These are phyloP conservation scores for Heteronetta atricapilla DNA, from an alignment of 2,113 vertebrate genomes.

Conservation along the genomic window DNA sequence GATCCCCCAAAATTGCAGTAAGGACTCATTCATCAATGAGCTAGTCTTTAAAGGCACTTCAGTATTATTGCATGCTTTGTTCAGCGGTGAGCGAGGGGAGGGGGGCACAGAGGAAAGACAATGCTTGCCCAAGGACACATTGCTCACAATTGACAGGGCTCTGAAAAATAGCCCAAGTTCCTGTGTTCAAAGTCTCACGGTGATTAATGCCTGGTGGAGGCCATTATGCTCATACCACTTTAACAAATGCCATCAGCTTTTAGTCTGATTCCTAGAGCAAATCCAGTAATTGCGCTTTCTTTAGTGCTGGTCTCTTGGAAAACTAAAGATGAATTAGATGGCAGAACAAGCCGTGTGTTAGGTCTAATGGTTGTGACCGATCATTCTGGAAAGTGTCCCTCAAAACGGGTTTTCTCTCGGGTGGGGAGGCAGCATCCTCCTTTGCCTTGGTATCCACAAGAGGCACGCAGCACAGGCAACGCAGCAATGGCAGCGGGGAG, in stretches of 20 bases:
- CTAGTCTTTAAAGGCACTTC: not conserved
- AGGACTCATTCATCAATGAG: not conserved
- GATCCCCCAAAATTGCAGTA: not conserved
- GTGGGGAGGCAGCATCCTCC: not conserved
- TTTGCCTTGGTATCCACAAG: not conserved
- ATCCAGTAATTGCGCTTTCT: not conserved
- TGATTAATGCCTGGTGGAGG: not conserved
- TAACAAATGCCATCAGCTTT: not conserved
- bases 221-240: not conserved
- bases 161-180: not conserved
- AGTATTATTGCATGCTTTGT: not conserved
- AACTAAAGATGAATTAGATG: not conserved
- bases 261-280: not conserved
- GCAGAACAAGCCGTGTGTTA: not conserved
- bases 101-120: not conserved
- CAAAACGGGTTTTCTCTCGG: not conserved
- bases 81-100: not conserved
- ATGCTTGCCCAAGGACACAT: not conserved
- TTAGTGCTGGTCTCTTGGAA: not conserved
- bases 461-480: rapidly evolving
- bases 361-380: not conserved
- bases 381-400: not conserved
- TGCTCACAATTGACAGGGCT: not conserved
- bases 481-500: not conserved
- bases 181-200: not conserved